Percentiles rank a stretch among this genome's conserved stretches.
phyloP scores from a whole-genome alignment of 2,797 vertebrate species.

The Agapornis canus region DNA sequence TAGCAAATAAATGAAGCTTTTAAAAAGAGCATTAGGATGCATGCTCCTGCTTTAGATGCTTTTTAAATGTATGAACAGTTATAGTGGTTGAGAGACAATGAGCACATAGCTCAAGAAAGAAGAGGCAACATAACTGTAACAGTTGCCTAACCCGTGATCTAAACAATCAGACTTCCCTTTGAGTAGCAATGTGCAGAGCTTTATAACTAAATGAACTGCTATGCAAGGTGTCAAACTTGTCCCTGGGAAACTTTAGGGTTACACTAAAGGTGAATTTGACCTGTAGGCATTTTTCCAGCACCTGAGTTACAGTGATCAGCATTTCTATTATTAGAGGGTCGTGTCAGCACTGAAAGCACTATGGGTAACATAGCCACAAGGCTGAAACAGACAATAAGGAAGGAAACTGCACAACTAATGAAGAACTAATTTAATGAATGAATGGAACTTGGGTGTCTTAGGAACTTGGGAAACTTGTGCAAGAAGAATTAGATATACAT shows the following conservation, averaged over 20 bases:
- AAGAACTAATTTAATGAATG: slow-evolving; percentile 32
- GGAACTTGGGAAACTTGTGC: not conserved
- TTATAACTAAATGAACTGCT: not conserved
- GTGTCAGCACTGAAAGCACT: not conserved
- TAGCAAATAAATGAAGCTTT: not conserved
- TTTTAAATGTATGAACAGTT: not conserved
- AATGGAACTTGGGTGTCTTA: not conserved
- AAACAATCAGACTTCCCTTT: not conserved
- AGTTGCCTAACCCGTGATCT: not conserved
- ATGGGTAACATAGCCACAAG: not conserved
- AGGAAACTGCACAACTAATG: slow-evolving; percentile 6
- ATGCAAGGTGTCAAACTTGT: not conserved
- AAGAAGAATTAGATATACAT: not conserved
- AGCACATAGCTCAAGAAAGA: not conserved
- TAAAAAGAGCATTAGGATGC: not conserved
- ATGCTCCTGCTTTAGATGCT: not conserved
- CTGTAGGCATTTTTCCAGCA: not conserved
- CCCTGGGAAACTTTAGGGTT: not conserved
- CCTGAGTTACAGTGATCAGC: not conserved
- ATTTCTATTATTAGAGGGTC: slow-evolving; percentile 8
- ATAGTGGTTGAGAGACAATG: not conserved
- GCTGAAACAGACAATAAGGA: slow-evolving; percentile 1
- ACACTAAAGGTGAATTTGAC: slow-evolving; percentile 5
- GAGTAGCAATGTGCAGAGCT: not conserved
- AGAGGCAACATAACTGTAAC: not conserved